Conservation (phyloP, 92 coral and sea anemone genomes). For the Pocillopora grandis region DNA sequence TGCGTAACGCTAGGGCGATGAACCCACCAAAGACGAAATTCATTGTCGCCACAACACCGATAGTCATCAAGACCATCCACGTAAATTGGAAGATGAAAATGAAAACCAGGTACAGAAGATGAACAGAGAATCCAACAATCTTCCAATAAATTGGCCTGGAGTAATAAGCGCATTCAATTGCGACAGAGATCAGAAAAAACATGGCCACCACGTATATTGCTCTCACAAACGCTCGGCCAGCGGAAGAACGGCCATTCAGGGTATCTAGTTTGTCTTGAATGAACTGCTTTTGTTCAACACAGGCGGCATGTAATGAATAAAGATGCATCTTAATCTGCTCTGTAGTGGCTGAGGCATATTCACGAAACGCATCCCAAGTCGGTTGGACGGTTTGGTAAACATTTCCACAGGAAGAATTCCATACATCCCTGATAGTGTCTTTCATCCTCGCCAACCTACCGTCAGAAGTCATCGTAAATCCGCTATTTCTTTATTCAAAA, state of each 20-base stretch:
- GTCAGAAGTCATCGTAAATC: neutral
- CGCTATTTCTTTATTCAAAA: neutral
- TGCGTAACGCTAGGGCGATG: too few relatives aligned
- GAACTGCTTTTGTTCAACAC: neutral
- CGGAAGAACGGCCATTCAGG: neutral
- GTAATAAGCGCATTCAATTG: conserved; percentile 15
- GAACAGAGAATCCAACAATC: neutral
- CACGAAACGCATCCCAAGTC: neutral
- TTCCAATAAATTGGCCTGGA: conserved; percentile 22
- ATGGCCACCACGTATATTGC: neutral
- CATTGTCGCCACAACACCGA: too few relatives aligned
- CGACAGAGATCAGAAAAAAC: neutral
- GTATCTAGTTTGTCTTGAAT: conserved; percentile 9
- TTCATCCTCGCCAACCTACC: too few relatives aligned
- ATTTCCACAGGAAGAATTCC: neutral
- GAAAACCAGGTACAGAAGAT: neutral
- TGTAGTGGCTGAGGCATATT: neutral
- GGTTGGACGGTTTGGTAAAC: neutral
- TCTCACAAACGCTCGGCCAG: neutral
- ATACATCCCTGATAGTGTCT: neutral
- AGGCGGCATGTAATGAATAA: neutral
- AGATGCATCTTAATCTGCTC: neutral
- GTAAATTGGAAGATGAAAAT: neutral
- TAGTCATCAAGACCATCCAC: neutral
- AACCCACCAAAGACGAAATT: too few relatives aligned